Percentiles rank a stretch among this genome's conserved stretches.
Conservation (phyloP, 2,797 vertebrate species). For the Eulemur mongoz region DNA sequence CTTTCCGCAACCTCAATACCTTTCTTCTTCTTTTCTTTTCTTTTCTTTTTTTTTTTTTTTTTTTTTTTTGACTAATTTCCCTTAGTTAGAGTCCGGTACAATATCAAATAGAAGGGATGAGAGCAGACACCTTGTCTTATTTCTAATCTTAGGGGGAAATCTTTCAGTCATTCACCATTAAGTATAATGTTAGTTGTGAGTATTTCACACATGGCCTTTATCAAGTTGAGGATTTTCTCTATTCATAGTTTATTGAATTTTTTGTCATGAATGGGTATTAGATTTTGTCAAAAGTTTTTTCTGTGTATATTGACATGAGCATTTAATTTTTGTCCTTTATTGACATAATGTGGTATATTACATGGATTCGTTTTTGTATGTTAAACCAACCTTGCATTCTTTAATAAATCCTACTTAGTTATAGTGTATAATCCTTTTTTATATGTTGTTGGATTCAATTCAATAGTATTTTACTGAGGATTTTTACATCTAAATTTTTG, state of each 20-base stretch:
- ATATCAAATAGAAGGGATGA: background rate
- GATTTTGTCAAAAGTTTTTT: conserved; percentile 14
- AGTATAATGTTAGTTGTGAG: background rate
- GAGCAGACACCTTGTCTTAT: background rate
- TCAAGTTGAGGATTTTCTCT: background rate
- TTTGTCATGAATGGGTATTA: background rate
- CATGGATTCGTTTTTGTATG: background rate
- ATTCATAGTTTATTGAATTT: background rate
- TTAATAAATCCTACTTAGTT: background rate
- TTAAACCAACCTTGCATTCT: background rate
- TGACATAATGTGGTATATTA: background rate
- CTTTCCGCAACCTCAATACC: background rate
- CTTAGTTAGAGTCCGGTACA: background rate
- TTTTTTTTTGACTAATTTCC: background rate
- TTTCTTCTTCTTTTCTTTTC: background rate
- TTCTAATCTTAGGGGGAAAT: background rate
- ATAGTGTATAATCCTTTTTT: background rate
- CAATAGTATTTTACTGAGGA: background rate
- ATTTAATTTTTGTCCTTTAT: background rate
- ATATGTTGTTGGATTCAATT: background rate
- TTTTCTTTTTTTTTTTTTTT: background rate
- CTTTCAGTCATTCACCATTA: background rate
- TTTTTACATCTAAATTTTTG: background rate
- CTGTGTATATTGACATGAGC: background rate
- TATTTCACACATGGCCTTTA: background rate